phyloP scores from a whole-genome alignment of 2,888 invertebrate species.

The Melinaea menophilus region DNA sequence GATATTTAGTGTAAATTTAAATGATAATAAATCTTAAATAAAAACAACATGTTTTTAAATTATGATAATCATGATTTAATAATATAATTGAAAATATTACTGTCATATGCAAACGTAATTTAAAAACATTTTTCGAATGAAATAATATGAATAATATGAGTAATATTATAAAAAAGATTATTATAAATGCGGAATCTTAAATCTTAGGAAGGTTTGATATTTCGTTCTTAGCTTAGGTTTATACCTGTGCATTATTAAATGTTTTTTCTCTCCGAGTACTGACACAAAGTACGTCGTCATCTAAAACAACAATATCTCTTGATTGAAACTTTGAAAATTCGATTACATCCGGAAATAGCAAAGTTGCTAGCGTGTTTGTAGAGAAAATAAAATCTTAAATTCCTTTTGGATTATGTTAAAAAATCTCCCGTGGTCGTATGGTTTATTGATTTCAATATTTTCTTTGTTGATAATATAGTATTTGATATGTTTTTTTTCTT shows the following conservation, averaged over 20 bases:
- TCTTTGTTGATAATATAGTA: no score
- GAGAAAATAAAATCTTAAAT: conserved; percentile 24
- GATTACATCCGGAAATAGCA: conserved; percentile 21
- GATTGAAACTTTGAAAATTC: conserved; percentile 20
- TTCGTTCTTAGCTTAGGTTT: conserved; percentile 25
- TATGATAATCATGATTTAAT: no score
- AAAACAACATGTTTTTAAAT: no score
- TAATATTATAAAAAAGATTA: no score
- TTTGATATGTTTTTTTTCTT: no score
- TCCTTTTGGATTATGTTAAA: conserved; percentile 23
- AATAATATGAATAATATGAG: no score
- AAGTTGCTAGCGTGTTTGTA: conserved; percentile 16
- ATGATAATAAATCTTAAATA: no score
- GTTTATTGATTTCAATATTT: neutral
- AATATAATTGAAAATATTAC: no score
- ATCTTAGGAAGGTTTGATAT: neutral
- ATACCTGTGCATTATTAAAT: conserved; percentile 22
- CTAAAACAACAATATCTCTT: conserved; percentile 26
- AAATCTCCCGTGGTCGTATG: conserved; percentile 24
- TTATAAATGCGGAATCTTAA: no score
- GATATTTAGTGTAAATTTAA: no score
- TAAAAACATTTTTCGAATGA: no score
- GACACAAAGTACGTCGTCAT: conserved; percentile 21
- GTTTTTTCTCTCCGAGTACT: conserved; percentile 19
- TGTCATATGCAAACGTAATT: no score